Conservation (phyloP, 2,797 vertebrate genomes). For the Enteromius fasciolatus region DNA sequence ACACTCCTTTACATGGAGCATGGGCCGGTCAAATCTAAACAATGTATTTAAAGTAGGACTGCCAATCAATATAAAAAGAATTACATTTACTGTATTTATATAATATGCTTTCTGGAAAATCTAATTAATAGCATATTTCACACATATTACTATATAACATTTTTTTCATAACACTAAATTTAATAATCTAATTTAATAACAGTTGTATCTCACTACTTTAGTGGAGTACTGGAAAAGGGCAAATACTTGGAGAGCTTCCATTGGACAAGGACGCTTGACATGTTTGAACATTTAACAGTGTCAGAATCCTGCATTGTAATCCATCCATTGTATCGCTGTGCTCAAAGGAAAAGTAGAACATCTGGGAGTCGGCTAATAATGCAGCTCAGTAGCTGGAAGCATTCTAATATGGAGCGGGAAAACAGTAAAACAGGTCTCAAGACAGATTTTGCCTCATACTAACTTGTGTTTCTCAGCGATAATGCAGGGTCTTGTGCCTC, state of each 20-base stretch:
- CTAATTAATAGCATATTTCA: neutral
- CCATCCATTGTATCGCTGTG: neutral
- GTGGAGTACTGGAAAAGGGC: neutral
- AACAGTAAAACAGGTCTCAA: neutral
- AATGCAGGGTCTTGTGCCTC: neutral
- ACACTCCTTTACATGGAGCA: neutral
- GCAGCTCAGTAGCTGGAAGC: neutral
- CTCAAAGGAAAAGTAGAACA: neutral
- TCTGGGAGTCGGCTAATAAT: neutral
- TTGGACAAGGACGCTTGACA: neutral
- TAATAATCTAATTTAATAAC: neutral
- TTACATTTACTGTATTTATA: neutral
- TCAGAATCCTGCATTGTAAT: neutral
- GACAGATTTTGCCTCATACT: neutral
- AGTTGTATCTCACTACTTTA: neutral
- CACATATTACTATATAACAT: neutral
- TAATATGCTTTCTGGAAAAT: neutral
- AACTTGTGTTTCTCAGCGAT: conserved; percentile 19
- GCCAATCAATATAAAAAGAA: neutral
- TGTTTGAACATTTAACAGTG: neutral
- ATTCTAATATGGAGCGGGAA: neutral
- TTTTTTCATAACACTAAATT: no score
- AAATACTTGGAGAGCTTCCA: neutral
- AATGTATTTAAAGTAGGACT: neutral
- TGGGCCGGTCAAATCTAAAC: neutral